phyloP scores from a whole-genome alignment of 2,888 invertebrate genomes.

The Cheilosia urbana region DNA sequence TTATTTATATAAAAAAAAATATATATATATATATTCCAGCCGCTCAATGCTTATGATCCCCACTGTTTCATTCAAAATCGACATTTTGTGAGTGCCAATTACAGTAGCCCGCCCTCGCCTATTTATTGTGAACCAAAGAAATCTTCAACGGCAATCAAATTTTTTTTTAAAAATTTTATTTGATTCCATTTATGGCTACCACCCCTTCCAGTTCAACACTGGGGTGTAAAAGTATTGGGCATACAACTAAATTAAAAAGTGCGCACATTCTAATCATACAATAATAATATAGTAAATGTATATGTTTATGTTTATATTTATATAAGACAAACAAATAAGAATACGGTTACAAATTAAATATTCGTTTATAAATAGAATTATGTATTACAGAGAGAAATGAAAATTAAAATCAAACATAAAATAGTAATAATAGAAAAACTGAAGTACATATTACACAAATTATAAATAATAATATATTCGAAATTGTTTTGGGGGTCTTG shows the following conservation, averaged over 20 bases:
- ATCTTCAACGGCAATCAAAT: not conserved
- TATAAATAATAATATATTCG: conserved; percentile 70
- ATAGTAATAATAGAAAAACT: conserved; percentile 31
- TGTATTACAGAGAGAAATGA: conserved; percentile 50
- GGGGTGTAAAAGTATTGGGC: conserved; percentile 51
- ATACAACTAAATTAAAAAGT: conserved; percentile 56
- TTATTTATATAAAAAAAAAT: not conserved
- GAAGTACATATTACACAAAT: conserved; percentile 65
- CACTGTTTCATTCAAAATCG: no score
- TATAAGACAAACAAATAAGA: conserved; percentile 46
- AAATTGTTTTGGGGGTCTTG: conserved; percentile 62
- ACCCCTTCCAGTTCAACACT: conserved; percentile 40
- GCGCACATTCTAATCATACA: conserved; percentile 55
- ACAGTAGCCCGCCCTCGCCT: no score
- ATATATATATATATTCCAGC: no score
- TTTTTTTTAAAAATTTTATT: conserved; percentile 48
- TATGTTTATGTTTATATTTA: conserved; percentile 13
- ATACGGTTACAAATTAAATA: conserved; percentile 61
- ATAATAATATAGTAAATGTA: conserved; percentile 36
- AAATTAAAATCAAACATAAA: conserved; percentile 33
- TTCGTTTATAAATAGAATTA: conserved; percentile 67
- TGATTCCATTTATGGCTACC: conserved; percentile 46
- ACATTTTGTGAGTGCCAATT: no score
- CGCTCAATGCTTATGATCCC: no score
- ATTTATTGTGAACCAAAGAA: not conserved